Percentiles rank a stretch among this genome's conserved stretches.
Conservation (phyloP, 1,140 invertebrate species). For the Halictus rubicundus region DNA sequence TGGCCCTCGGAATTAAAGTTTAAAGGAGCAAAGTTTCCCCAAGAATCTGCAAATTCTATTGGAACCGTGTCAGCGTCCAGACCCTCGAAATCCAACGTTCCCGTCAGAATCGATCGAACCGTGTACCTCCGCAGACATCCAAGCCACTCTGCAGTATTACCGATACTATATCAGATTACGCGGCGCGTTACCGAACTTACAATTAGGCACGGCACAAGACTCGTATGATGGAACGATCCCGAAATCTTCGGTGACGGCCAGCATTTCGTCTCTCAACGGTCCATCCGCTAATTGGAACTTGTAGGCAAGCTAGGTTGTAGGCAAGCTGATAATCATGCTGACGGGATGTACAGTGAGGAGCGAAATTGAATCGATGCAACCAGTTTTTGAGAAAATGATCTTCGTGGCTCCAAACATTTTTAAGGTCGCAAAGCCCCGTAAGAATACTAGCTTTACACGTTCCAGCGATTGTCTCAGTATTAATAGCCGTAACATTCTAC, state of each 20-base stretch:
- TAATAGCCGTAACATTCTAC: too few species aligned
- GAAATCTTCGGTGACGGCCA: neutral
- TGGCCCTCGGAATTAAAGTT: conserved; percentile 23
- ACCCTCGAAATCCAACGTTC: conserved; percentile 3
- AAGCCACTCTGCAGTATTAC: conserved; percentile 46
- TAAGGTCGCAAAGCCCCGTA: too few species aligned
- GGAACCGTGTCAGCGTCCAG: neutral
- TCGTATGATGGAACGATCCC: conserved; percentile 48
- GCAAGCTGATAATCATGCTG: too few species aligned
- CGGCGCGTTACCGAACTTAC: conserved; percentile 38
- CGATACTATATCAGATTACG: conserved; percentile 43
- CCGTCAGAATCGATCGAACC: conserved; percentile 21
- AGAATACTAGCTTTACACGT: too few species aligned
- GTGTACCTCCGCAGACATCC: conserved; percentile 7
- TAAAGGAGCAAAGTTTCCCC: neutral
- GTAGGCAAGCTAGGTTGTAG: too few species aligned
- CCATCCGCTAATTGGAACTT: too few species aligned
- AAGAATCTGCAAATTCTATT: conserved; percentile 4
- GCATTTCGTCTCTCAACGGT: too few species aligned
- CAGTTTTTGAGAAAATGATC: too few species aligned
- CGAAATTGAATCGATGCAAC: too few species aligned
- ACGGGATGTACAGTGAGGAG: too few species aligned
- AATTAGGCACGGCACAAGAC: conserved; percentile 31
- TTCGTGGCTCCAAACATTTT: too few species aligned
- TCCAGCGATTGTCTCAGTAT: too few species aligned